Conservation (phyloP, 2,888 invertebrate species). For the Ophraella communa region DNA sequence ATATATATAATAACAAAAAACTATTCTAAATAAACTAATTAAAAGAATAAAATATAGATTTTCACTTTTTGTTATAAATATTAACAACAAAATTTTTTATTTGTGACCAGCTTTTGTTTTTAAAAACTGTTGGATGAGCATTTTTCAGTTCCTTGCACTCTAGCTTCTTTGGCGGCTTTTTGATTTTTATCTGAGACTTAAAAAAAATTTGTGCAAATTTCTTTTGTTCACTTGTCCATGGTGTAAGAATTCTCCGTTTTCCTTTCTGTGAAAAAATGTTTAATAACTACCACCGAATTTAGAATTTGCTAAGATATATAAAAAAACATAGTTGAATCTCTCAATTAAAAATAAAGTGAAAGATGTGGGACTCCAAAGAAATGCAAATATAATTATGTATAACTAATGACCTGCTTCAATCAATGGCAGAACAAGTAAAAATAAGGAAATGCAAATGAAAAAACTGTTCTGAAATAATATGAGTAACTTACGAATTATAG, state of each 20-base stretch:
- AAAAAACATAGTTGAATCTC: background rate
- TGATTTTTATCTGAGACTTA: slow-evolving; percentile 1
- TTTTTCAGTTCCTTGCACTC: slow-evolving; percentile 11
- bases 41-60: background rate
- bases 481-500: background rate
- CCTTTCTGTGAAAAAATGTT: background rate
- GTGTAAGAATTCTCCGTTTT: background rate
- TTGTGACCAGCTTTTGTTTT: slow-evolving; percentile 14
- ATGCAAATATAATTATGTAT: background rate
- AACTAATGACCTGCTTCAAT: background rate
- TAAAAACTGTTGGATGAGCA: slow-evolving; percentile 5
- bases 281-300: background rate
- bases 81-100: slow-evolving; percentile 16
- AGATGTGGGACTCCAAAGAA: background rate
- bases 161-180: slow-evolving; percentile 10
- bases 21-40: background rate
- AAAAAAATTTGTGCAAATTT: background rate
- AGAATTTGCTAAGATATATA: background rate
- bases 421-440: background rate
- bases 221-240: slow-evolving; percentile 12
- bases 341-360: background rate
- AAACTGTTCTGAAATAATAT: background rate
- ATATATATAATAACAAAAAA: background rate
- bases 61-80: background rate
- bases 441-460: background rate